phyloP scores from a whole-genome alignment of 1,140 invertebrate species.

The Arctopsyche grandis region DNA sequence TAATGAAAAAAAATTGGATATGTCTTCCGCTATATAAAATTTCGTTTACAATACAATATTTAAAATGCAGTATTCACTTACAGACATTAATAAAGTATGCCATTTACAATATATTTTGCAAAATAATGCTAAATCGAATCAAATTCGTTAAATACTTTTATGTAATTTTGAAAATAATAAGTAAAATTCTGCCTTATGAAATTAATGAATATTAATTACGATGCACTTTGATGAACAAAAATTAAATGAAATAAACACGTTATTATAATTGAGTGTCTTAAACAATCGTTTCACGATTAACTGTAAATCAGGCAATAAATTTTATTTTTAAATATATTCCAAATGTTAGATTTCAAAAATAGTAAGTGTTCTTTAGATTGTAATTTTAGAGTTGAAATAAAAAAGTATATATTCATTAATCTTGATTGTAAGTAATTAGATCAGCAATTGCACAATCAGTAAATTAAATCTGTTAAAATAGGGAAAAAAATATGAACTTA shows the following conservation, averaged over 20 bases:
- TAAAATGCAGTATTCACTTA: no score
- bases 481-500: not conserved
- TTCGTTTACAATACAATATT: not conserved
- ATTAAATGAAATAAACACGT: no score
- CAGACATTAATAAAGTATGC: no score
- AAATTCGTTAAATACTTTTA: no score
- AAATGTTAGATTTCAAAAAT: no score
- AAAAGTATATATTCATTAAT: no score
- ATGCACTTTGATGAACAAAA: not conserved
- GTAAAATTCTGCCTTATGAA: not conserved
- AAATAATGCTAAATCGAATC: no score
- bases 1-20: not conserved
- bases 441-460: conserved; percentile 19
- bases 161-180: not conserved
- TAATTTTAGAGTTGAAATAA: not conserved
- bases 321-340: no score
- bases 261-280: no score
- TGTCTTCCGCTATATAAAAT: conserved; percentile 5
- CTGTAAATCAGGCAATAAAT: no score
- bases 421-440: not conserved
- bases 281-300: no score
- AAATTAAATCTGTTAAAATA: not conserved
- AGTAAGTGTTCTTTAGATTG: not conserved
- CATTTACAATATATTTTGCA: no score
- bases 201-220: not conserved